These are phyloP conservation scores for Ahaetulla prasina DNA, from an alignment of 2,113 vertebrate genomes.

Conservation along the genomic window DNA sequence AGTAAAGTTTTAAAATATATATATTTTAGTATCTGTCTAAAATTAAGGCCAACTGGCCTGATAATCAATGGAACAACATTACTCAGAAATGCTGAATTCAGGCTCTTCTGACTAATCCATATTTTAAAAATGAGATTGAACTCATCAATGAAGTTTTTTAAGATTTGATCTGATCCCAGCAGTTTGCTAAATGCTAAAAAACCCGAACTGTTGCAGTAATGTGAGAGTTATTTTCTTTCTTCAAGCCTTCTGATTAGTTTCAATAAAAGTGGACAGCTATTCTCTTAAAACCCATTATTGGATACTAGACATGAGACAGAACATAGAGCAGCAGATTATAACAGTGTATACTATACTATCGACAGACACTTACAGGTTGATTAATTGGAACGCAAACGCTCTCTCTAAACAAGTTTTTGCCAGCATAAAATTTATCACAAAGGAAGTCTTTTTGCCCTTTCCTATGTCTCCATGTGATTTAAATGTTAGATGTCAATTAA, in stretches of 20 bases:
- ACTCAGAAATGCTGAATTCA: slow-evolving; percentile 72
- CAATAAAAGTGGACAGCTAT: slow-evolving; percentile 64
- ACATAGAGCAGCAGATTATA: background rate
- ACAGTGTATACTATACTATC: background rate
- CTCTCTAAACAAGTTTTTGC: background rate
- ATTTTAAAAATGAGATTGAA: slow-evolving; percentile 69
- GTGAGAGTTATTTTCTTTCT: slow-evolving; percentile 56
- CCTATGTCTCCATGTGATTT: background rate
- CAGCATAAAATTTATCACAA: background rate
- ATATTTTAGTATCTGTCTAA: slow-evolving; percentile 60
- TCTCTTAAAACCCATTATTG: slow-evolving; percentile 65
- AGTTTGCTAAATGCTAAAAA: slow-evolving; percentile 66
- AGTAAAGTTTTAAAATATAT: slow-evolving; percentile 68
- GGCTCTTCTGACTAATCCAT: slow-evolving; percentile 66
- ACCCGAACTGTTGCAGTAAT: slow-evolving; percentile 64
- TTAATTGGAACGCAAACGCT: background rate
- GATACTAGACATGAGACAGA: slow-evolving; percentile 46
- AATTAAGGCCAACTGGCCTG: slow-evolving; percentile 54
- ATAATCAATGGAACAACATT: slow-evolving; percentile 72
- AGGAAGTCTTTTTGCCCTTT: background rate
- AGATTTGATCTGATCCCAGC: slow-evolving; percentile 62
- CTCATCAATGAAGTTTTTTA: slow-evolving; percentile 67
- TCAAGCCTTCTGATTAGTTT: slow-evolving; percentile 54
- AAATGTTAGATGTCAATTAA: background rate
- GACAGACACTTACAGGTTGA: background rate